Base-by-base conservation (phyloP, 37 sponge, comb jelly and placozoan species). In the Haliclona indistincta region DNA sequence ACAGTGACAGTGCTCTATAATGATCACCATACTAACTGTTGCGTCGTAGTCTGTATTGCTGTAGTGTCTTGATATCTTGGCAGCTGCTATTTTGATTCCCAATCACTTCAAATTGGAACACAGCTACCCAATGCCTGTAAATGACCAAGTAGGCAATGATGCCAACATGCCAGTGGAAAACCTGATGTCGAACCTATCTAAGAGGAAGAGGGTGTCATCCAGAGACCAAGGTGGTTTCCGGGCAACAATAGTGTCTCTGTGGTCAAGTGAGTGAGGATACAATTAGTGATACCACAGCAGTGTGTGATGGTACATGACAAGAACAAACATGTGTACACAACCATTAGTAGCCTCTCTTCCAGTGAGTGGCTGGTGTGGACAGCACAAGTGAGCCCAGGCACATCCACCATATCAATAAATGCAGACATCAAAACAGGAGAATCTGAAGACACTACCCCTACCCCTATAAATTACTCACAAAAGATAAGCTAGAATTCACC, bases 171-270 rank as follows among this genome's bases (percentile, higher is more conserved):
- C 42, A 17, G 23, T 35, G 34, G 38, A 19, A 54, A 54, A 52
- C 49, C 47, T 3, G 3, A 5, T 23, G 17, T 66, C 77, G 32
- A 0, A 88, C 86, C 77, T 85, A 1, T 90, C 86, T 42, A 90
- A 28, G 40, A 90, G 76, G n/a, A 33, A 38, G 0, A 85, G 19
- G 1, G 63, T 43, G 65, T 90, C 84, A 7, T 64, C 42, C 33
- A 89, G 58, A 10, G 80, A 71, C 94, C 94, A 94, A 0, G 94
- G 94, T 38, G 94, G 94, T 54, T 94, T 94, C 20, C 86, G 37
- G 2, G n/a, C 64, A 19, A 90, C 75, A 8, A 94, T 69, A 30
- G 64, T 43, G 7, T 51, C 8, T 83, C 88, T 83, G 63, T 35
- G 29, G 49, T 34, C 22, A 69, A 28, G 25, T 30, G 63, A 61